Base-by-base conservation (phyloP, 1,140 invertebrate species). In the Cotesia glomerata region DNA sequence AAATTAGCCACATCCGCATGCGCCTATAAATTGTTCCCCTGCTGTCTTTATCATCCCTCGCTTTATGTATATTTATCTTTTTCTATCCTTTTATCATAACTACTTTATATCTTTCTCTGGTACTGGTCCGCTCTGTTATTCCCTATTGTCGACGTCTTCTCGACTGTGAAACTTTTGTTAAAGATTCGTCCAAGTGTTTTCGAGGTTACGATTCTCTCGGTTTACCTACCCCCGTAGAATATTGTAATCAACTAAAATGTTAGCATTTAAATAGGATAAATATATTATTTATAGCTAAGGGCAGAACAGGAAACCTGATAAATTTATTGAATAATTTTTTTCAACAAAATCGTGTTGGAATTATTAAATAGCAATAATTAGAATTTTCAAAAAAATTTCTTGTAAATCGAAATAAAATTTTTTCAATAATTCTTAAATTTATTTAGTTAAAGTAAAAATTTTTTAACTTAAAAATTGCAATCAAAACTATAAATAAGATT, bases 1-100 rank as follows among this genome's bases (percentile, higher is more conserved):
- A 84, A 85, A 85, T 85, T 83, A 84, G 83, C 78, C 76, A 82
- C 81, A 85, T 85, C 83, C 83, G 84, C 78, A 79, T 80, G 78
- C 75, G 77, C 76, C 71, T 77, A 71, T 78, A 82, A 83, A 82
- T 80, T 81, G 81, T 80, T 78, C 78, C 63, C 76, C 76, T 76
- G 67, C 74, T 75, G 68, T 62, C 71, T 59, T 69, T 39, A 69
- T 14, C 62, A 54, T 65, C 70, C 62, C 49, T 58, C 39, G 62
- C 69, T 62, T 45, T 52, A 16, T 18, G 32, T 70, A 45, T 45
- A 32, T 49, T 36, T 49, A 39, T 69, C 34, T 61, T 45, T 35
- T 35, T 62, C 18, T 59, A 13, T 59, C 58, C 35, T 39, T 51
- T 62, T 67, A 14, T 61, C 13, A 59, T 26, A 35, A 59, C 26